A percentile compares a stretch with the other conserved stretches of the same genome.
Evolutionary conservation across 2,888 invertebrate genomes (phyloP).

Genomic region (Theodoxus fluviatilis): DNA sequence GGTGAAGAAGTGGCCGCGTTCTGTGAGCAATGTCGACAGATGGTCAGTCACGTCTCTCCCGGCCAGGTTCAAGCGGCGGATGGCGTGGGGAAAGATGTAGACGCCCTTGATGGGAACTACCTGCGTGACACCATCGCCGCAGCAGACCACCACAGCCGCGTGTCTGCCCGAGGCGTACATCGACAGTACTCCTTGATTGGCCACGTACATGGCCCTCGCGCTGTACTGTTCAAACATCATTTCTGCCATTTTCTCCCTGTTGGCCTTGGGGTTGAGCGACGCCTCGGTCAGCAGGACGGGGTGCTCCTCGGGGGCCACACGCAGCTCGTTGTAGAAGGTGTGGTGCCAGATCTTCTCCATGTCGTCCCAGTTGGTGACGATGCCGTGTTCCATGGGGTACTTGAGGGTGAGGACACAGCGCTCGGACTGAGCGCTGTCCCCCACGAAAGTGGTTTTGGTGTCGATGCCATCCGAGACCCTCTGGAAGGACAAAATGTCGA

Average conservation of each 20-base stretch:
- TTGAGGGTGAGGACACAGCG: too few species aligned
- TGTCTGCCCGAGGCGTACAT: too few species aligned
- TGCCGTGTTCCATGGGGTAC: conserved; percentile 62
- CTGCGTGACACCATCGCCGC: too few species aligned
- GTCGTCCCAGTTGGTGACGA: conserved; percentile 63
- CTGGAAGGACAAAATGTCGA: too few species aligned
- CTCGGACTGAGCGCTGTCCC: too few species aligned
- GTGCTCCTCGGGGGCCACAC: conserved; percentile 75
- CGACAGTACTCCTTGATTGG: too few species aligned
- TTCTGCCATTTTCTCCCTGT: conserved; percentile 96
- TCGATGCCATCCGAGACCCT: too few species aligned
- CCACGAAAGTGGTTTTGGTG: too few species aligned
- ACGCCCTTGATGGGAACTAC: too few species aligned
- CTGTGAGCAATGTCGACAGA: neutral
- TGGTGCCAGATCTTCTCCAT: conserved; percentile 64
- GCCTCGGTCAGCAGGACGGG: conserved; percentile 87
- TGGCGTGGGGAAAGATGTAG: neutral
- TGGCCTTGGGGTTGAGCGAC: conserved; percentile 71
- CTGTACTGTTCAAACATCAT: too few species aligned
- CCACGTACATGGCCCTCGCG: too few species aligned
- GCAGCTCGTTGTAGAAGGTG: conserved; percentile 60
- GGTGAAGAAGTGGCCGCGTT: neutral
- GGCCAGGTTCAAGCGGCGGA: neutral
- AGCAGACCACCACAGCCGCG: too few species aligned
- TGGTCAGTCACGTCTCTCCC: neutral